Percentiles rank a stretch among this genome's conserved stretches.
Conservation (phyloP, 35 echinoderm and acorn worm species). For the Lytechinus pictus region DNA sequence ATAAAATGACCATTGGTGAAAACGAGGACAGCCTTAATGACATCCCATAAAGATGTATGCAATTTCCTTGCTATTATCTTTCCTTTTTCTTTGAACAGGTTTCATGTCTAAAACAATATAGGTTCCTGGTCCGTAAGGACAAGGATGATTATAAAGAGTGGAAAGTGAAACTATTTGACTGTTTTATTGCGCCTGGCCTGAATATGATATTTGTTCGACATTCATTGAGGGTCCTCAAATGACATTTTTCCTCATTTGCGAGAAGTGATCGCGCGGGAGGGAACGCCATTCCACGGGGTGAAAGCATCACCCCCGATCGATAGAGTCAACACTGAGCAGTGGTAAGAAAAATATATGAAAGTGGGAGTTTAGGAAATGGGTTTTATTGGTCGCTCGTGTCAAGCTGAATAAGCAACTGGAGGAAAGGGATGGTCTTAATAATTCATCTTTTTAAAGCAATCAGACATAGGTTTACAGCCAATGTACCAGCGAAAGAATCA, state of each 20-base stretch:
- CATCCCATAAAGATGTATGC: background rate
- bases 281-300: background rate
- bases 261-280: background rate
- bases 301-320: background rate
- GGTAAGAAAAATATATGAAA: background rate
- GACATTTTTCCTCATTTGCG: background rate
- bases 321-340: background rate
- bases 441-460: background rate
- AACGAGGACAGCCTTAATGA: background rate
- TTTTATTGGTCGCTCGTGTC: background rate
- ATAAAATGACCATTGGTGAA: background rate
- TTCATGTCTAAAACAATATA: background rate
- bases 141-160: background rate
- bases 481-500: no score
- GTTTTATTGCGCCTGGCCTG: slow-evolving; percentile 1
- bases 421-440: background rate
- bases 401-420: background rate
- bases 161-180: background rate
- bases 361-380: background rate
- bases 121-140: background rate
- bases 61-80: background rate
- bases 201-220: slow-evolving; percentile 25
- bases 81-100: background rate
- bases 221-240: slow-evolving; percentile 21
- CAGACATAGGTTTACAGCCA: background rate